Evolutionary conservation across 2,797 vertebrate genomes (phyloP).

Genomic region (Simalia tracyae): DNA sequence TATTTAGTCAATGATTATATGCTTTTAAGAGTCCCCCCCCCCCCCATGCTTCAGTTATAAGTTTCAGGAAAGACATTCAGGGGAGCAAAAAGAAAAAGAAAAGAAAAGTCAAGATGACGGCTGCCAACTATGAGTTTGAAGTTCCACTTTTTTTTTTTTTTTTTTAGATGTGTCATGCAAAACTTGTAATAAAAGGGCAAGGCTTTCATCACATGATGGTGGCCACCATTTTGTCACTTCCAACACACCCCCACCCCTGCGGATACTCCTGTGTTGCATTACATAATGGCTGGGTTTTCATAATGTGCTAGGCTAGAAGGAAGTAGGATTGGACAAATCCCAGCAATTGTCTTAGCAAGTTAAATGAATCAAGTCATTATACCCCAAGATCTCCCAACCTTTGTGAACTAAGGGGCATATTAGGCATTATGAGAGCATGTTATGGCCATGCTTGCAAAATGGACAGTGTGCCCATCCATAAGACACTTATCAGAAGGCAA

Average conservation of each 20-base stretch:
- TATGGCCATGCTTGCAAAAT: neutral
- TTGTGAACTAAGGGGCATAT: neutral
- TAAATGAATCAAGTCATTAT: neutral
- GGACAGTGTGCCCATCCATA: neutral
- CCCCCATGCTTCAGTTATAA: neutral
- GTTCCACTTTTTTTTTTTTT: neutral
- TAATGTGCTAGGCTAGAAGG: neutral
- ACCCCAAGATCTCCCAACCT: neutral
- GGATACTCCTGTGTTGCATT: neutral
- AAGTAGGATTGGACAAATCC: neutral
- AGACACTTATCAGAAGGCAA: neutral
- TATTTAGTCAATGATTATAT: neutral
- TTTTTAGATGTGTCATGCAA: neutral
- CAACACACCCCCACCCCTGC: neutral
- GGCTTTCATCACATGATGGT: neutral
- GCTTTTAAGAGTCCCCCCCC: neutral
- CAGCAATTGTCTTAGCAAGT: neutral
- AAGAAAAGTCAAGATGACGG: neutral
- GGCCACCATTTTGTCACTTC: neutral
- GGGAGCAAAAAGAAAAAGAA: neutral
- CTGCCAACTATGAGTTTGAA: too few species aligned
- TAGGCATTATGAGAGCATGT: neutral
- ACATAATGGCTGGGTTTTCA: neutral
- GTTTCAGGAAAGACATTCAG: neutral
- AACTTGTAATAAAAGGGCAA: neutral